Conservation (phyloP, 1,140 invertebrate genomes). For the Drosophila ercepeae region DNA sequence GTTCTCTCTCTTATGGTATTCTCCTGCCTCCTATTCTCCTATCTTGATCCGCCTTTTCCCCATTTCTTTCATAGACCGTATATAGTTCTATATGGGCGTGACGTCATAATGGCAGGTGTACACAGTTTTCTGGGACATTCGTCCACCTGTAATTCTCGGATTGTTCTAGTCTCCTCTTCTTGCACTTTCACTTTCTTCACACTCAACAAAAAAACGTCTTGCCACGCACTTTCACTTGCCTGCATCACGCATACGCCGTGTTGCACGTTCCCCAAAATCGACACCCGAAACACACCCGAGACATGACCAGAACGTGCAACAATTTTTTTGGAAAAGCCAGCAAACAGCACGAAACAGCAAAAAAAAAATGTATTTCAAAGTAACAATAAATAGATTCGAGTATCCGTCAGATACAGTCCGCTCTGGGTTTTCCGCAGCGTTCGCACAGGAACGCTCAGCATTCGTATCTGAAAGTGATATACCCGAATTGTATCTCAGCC, state of each 20-base stretch:
- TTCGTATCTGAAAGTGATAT: slow-evolving; percentile 74
- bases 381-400: slow-evolving; percentile 39
- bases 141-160: not conserved
- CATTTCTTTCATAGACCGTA: slow-evolving; percentile 9
- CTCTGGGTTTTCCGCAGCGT: slow-evolving; percentile 55
- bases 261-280: slow-evolving; percentile 31
- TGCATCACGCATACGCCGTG: slow-evolving; percentile 66
- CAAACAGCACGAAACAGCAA: slow-evolving; percentile 35
- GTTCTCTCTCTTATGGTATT: slow-evolving; percentile 31
- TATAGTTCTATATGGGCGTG: slow-evolving; percentile 21
- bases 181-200: slow-evolving; percentile 21
- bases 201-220: slow-evolving; percentile 21
- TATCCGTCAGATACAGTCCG: slow-evolving; percentile 38
- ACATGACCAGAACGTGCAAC: slow-evolving; percentile 6
- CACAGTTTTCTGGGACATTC: slow-evolving; percentile 14
- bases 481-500: slow-evolving; percentile 28
- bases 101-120: slow-evolving; percentile 27
- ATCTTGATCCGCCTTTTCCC: slow-evolving; percentile 1
- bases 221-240: slow-evolving; percentile 44
- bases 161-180: too few species aligned
- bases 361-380: slow-evolving; percentile 18
- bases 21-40: not conserved
- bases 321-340: slow-evolving; percentile 21
- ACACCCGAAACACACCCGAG: slow-evolving; percentile 7
- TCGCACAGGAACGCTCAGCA: slow-evolving; percentile 60